Percentiles rank a stretch among this genome's conserved stretches.
Evolutionary conservation across 2,797 vertebrate genomes (phyloP).

Genomic region (Macropus fuliginosus): DNA sequence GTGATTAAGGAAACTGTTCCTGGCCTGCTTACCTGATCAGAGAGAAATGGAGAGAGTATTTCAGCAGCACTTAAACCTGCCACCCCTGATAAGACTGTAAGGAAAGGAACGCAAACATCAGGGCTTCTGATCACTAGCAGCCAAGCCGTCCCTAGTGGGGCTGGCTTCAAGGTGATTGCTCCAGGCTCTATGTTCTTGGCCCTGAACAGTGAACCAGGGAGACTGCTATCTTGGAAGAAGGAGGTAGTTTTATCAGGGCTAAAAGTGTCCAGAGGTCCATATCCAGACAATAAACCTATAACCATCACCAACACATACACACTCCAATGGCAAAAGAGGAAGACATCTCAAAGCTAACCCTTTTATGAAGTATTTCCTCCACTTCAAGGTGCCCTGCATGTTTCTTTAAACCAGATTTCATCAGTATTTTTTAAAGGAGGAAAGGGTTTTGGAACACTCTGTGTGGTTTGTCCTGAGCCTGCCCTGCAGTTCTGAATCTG

Average conservation of each 20-base stretch:
- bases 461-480: background rate
- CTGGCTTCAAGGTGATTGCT: background rate
- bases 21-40: slow-evolving; percentile 6
- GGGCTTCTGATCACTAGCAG: background rate
- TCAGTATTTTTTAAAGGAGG: background rate
- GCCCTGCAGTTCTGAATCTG: background rate
- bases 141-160: background rate
- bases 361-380: background rate
- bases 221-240: background rate
- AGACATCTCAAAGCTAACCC: background rate
- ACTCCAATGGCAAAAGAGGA: background rate
- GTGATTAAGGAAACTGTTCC: background rate
- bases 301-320: background rate
- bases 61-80: slow-evolving; percentile 5
- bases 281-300: background rate
- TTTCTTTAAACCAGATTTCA: background rate
- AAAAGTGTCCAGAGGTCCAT: background rate
- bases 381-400: background rate
- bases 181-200: background rate
- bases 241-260: too few species aligned
- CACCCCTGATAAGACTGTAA: background rate
- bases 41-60: slow-evolving; percentile 3
- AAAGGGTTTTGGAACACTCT: background rate
- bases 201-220: background rate
- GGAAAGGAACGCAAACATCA: background rate